Conservation (phyloP, 2,797 vertebrate genomes). For the Acanthurus lineatus region DNA sequence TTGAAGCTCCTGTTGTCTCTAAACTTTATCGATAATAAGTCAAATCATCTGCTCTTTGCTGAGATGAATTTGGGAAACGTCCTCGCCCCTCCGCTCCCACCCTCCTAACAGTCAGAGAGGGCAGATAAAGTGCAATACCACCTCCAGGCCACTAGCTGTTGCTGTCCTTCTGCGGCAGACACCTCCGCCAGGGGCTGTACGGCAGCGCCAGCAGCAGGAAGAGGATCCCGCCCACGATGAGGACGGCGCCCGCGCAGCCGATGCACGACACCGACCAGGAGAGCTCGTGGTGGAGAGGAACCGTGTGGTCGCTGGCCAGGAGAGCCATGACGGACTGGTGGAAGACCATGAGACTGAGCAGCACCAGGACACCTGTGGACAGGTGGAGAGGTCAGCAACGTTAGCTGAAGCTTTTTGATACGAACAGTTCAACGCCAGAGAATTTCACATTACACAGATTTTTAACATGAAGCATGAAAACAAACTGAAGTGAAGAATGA, state of each 20-base stretch:
- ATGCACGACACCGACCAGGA: conserved; percentile 91
- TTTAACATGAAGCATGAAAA: no score
- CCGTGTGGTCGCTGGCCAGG: conserved; percentile 81
- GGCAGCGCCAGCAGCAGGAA: conserved; percentile 88
- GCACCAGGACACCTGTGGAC: conserved; percentile 85
- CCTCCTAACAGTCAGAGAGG: neutral
- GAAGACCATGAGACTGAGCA: conserved; percentile 88
- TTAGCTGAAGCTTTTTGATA: no score
- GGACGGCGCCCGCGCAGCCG: conserved; percentile 83
- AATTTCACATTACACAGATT: no score
- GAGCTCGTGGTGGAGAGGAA: conserved; percentile 87
- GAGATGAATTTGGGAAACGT: conserved; percentile 51
- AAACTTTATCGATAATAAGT: neutral
- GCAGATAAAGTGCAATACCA: conserved; percentile 42
- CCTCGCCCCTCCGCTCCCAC: neutral
- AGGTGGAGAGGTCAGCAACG: neutral
- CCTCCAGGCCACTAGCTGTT: conserved; percentile 73
- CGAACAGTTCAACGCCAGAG: no score
- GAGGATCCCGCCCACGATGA: conserved; percentile 85
- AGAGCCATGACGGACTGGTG: conserved; percentile 88
- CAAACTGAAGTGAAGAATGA: no score
- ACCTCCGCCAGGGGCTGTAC: conserved; percentile 83
- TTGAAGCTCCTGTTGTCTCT: neutral
- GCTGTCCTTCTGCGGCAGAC: conserved; percentile 77
- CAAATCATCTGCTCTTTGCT: conserved; percentile 24